These are phyloP conservation scores for Cnemophilus loriae DNA, from an alignment of 2,113 vertebrate species.

Conservation along the genomic window DNA sequence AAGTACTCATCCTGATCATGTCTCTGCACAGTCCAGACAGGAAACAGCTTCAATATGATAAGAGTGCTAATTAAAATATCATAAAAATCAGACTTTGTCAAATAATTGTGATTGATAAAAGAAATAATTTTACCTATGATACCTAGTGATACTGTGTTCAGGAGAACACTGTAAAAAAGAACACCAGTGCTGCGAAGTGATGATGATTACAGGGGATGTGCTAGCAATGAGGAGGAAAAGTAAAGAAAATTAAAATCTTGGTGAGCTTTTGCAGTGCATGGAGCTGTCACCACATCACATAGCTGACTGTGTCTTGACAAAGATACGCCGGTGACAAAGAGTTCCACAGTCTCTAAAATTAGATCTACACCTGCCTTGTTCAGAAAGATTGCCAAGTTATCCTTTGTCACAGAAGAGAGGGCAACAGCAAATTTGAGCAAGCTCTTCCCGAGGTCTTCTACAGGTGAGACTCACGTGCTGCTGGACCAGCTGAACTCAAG, in stretches of 20 bases:
- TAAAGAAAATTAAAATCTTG: neutral
- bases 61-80: neutral
- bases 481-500: neutral
- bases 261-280: neutral
- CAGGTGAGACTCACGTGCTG: neutral
- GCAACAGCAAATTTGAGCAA: neutral
- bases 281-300: neutral
- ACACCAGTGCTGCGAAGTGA: neutral
- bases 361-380: neutral
- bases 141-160: neutral
- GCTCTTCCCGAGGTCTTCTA: neutral
- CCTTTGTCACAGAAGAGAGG: neutral
- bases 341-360: neutral
- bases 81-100: neutral
- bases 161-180: neutral
- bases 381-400: neutral
- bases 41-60: neutral
- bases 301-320: neutral
- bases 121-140: neutral
- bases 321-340: neutral
- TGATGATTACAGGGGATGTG: neutral
- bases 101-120: neutral
- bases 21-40: neutral
- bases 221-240: neutral
- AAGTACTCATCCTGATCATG: neutral